Percentiles rank a stretch among this genome's conserved stretches.
Evolutionary conservation across 1,140 invertebrate species (phyloP).

Genomic region (Drosophila kikkawai): DNA sequence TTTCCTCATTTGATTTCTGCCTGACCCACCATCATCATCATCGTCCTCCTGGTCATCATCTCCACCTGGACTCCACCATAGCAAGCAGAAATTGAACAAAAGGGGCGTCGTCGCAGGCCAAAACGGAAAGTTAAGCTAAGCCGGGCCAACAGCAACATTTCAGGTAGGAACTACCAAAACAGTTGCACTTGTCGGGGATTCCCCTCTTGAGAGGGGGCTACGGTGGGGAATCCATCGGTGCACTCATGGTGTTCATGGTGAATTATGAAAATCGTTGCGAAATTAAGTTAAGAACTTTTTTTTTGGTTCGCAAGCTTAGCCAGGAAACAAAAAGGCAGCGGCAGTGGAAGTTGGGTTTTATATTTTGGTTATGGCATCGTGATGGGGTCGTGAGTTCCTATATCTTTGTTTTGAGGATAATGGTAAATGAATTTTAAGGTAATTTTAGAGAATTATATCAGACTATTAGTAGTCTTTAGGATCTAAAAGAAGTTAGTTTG

Average conservation of each 20-base stretch:
- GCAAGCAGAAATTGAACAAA: conserved; percentile 68
- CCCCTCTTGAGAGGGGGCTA: neutral
- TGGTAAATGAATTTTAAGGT: neutral
- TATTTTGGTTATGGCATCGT: conserved; percentile 25
- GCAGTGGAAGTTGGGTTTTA: conserved; percentile 19
- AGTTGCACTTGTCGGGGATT: conserved; percentile 64
- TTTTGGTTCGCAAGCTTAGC: conserved; percentile 27
- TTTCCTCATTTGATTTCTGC: conserved; percentile 25
- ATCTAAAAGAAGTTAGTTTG: too few relatives aligned
- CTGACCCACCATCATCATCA: conserved; percentile 24
- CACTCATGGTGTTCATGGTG: conserved; percentile 75
- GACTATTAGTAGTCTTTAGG: too few relatives aligned
- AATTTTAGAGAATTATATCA: too few relatives aligned
- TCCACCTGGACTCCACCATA: conserved; percentile 29
- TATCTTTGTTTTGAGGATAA: neutral
- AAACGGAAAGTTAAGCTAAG: conserved; percentile 39
- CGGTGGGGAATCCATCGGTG: conserved; percentile 44
- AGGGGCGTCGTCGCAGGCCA: conserved; percentile 61
- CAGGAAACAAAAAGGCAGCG: conserved; percentile 45
- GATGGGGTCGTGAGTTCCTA: conserved; percentile 13
- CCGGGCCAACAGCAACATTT: conserved; percentile 13
- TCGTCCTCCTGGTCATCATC: conserved; percentile 25
- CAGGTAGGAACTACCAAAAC: conserved; percentile 73
- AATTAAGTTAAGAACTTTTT: conserved; percentile 79
- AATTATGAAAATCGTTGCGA: conserved; percentile 85